Base-by-base conservation (phyloP, 2,113 vertebrate genomes). In the Glaucomys volans region DNA sequence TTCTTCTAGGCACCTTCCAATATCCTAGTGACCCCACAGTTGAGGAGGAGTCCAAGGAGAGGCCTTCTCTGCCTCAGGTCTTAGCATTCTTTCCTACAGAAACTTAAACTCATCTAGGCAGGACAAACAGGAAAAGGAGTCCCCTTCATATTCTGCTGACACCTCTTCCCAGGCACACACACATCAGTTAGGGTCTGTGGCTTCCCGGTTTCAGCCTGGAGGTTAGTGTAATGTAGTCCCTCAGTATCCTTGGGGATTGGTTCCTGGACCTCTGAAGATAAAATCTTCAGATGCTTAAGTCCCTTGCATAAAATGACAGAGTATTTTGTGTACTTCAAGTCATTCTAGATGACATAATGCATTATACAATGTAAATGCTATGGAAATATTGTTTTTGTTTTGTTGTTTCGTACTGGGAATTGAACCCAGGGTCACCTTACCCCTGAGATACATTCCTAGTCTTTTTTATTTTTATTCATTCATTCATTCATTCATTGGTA, bases 31-130 rank as follows among this genome's bases (percentile, higher is more conserved):
- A 77, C 12, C 24, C 28, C 28, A 22, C 22, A 83, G 30, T 30
- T 69, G 42, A 93, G 77, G 47, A 83, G 57, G 83, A 85, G 64
- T 24, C 54, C 42, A 35, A 40, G n/a, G n/a, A 2, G 6, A 11
- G 13, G 40, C 5, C 26, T 20, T 2, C 47, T 92, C 47, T n/a
- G 35, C n/a, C 71, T 79, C 47, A 50, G 79, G 11, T 8, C 72
- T 52, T 59, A 90, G 57, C 12, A 30, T 69, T 66, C 64, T 94
- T 87, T 88, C 42, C 69, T 71, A n/a, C 30, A 80, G 87, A 89
- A 90, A 40, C 69, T 67, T 66, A 9, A 37, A 50, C 30, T 90
- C 4, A 1, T 94, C 75, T 81, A 54, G 67, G 42, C 57, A 62
- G 79, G 40, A 83, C 54, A 17, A 42, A 77, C 47, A 28, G 11